Base-by-base conservation (phyloP, 2,797 vertebrate species). In the Babyrousa celebensis region DNA sequence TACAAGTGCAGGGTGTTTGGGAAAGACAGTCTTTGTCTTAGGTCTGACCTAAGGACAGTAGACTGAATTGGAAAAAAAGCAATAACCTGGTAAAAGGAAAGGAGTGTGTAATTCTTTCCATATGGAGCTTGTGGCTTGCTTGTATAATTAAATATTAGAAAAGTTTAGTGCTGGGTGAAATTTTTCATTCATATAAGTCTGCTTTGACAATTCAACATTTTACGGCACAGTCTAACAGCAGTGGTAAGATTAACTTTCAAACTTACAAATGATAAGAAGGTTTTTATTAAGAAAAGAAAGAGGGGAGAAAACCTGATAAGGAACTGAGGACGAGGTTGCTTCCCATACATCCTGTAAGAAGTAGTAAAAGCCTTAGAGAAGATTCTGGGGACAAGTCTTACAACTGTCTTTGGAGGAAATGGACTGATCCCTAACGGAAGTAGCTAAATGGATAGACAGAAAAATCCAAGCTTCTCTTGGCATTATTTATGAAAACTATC, bases 221-320 rank as follows among this genome's bases (percentile, higher is more conserved):
- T 87, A n/a, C 43, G 27, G 9, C 62, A 95, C 15, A 82, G 52
- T 67, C 48, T 11, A 7, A 58, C 3, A 83, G 4, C 23, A 67
- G 1, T 29, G 23, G n/a, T 17, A 72, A 94, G 77, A 90, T 78
- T 83, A 56, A 60, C 62, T 60, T 70, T 67, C 78, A 58, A 52
- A 65, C 27, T 52, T 36, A 60, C 32, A 32, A 56, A 43, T 70
- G 32, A 85, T 72, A 48, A 67, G 4, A 36, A 86, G 10, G 1
- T 71, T 74, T 93, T 56, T 62, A 4, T 86, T 80, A 90, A 71
- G 32, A 75, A 91, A 85, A 95, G 16, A 70, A 23, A 68, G 20
- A 11, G 6, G 23, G 56, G 23, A 79, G 14, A 82, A 85, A 62
- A n/a, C 12, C 62, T 85, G 32, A 21, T 63, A 43, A 90, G 25